Base-by-base conservation (phyloP, 2,113 vertebrate genomes). In the Pyxicephalus adspersus region DNA sequence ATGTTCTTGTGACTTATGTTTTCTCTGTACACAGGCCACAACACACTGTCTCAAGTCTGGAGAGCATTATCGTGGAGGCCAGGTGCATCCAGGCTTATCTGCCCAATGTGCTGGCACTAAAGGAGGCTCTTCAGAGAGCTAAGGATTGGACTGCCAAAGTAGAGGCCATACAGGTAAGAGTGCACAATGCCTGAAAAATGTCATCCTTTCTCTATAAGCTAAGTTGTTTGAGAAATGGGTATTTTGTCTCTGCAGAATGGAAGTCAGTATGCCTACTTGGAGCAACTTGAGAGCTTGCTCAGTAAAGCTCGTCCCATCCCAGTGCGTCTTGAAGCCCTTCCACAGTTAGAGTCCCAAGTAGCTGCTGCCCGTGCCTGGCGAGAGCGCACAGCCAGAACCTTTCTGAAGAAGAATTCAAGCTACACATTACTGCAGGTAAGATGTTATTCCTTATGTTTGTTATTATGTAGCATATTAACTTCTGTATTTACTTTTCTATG, bases 361-460 rank as follows among this genome's bases (percentile, higher is more conserved):
- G 94, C 95, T 1, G 93, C 98, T 0, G 97, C 98, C 0, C 91
- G 96, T 2, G 95, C 96, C 8, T 99, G 98, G 98, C 95, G 98
- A 81, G 98, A 99, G 83, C 93, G 98, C 75, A 99, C 98, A 0
- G 97, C 90, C 0, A 92, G 98, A 81, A 99, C 97, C 58, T 99
- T 99, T 84, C 93, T 99, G n/a, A 99, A 99, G 89, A 99, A 99
- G 89, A 99, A 99, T 89, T 99, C 97, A 2, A 98, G 95, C 26
- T 96, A 98, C 84, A 97, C 92, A 0, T 86, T 99, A 57, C 92
- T 98, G 0, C 97, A 99, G 96, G 98, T 98, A 77, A 89, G 16
- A 25, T 18, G 22, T 11, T 45, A 45, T 15, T 45, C 38, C 2
- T 45, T 45, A 45, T 45, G n/a, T n/a, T 13, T 45, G 38, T 45